These are phyloP conservation scores for Hystrix brachyura DNA, from an alignment of 2,113 vertebrate genomes.

Conservation along the genomic window DNA sequence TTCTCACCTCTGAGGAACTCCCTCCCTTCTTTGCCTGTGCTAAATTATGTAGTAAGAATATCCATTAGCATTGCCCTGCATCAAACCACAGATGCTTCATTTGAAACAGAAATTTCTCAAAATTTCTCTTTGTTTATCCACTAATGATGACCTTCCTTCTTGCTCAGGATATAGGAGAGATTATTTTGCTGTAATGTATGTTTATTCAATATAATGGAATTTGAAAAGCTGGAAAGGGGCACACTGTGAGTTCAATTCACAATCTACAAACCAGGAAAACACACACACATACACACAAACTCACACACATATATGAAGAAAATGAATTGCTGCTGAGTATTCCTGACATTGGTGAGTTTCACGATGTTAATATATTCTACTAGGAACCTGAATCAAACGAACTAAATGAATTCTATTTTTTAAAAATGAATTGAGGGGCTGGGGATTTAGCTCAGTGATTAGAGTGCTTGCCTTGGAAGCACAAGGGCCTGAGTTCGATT, in stretches of 20 bases:
- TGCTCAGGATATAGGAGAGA: neutral
- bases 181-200: neutral
- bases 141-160: neutral
- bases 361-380: neutral
- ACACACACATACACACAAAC: neutral
- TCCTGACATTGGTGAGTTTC: neutral
- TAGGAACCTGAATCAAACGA: constrained; percentile 64
- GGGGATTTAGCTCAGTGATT: too few species aligned
- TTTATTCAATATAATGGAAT: neutral
- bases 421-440: neutral
- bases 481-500: too few species aligned
- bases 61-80: neutral
- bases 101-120: neutral
- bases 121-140: neutral
- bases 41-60: neutral
- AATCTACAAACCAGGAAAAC: neutral
- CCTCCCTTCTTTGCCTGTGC: neutral
- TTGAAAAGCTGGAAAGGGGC: neutral
- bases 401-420: constrained; percentile 45
- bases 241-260: neutral
- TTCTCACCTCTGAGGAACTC: neutral
- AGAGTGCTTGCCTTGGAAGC: too few species aligned
- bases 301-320: neutral
- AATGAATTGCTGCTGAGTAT: neutral
- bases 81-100: neutral